phyloP scores from a whole-genome alignment of 2,888 invertebrate genomes.

The Mythimna impura region DNA sequence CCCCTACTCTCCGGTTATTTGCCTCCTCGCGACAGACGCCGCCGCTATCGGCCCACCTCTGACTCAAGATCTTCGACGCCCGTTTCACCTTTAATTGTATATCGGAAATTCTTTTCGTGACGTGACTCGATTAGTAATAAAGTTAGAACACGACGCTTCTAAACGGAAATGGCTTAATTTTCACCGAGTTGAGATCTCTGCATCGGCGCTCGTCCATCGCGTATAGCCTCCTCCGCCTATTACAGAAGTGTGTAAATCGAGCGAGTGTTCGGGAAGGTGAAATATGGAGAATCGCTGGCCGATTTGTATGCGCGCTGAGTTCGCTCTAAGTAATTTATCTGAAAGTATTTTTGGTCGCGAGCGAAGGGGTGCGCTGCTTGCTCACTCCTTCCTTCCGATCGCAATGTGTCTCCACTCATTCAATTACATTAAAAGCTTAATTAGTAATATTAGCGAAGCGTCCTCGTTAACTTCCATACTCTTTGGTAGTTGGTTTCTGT shows the following conservation, averaged over 20 bases:
- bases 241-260: constrained; percentile 85
- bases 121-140: constrained; percentile 86
- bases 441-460: constrained; percentile 88
- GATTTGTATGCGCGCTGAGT: constrained; percentile 87
- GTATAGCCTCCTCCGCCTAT: constrained; percentile 69
- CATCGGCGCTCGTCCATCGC: constrained; percentile 73
- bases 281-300: constrained; percentile 84
- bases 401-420: constrained; percentile 86
- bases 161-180: constrained; percentile 86
- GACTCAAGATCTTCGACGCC: constrained; percentile 79
- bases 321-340: constrained; percentile 87
- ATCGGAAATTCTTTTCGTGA: constrained; percentile 86
- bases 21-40: constrained; percentile 83
- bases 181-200: constrained; percentile 74
- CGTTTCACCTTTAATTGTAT: constrained; percentile 86
- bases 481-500: constrained; percentile 84
- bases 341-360: constrained; percentile 85
- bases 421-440: constrained; percentile 90
- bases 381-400: constrained; percentile 77
- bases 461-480: constrained; percentile 85
- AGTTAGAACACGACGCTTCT: constrained; percentile 77
- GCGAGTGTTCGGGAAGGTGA: constrained; percentile 81
- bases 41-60: constrained; percentile 82
- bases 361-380: constrained; percentile 73
- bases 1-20: constrained; percentile 82